A percentile compares a stretch with the other conserved stretches of the same genome.
phyloP scores from a whole-genome alignment of 2,113 vertebrate genomes.

The Tylochromis polylepis region DNA sequence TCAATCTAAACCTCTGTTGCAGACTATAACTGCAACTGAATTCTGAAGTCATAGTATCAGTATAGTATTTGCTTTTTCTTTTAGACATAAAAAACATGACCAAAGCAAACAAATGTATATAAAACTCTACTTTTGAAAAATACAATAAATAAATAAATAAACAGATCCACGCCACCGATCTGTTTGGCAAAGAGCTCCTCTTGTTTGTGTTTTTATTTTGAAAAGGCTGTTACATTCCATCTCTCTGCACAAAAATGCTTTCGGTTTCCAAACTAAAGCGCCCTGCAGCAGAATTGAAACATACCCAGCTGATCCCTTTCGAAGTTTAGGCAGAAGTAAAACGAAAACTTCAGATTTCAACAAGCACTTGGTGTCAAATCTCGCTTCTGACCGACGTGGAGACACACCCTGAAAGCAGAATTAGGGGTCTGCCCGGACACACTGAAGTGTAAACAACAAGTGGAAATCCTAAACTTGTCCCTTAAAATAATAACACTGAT shows the following conservation, averaged over 20 bases:
- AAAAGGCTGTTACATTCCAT: neutral
- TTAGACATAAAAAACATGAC: accelerated
- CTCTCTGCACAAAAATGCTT: neutral
- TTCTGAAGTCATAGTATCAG: neutral
- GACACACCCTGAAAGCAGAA: slow-evolving; percentile 10
- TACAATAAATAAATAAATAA: neutral
- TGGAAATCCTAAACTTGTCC: neutral
- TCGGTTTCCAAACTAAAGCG: neutral
- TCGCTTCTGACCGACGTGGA: neutral
- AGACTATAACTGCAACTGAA: neutral
- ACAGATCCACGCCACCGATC: neutral
- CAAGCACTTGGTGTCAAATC: neutral
- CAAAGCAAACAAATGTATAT: neutral
- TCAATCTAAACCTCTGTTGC: neutral
- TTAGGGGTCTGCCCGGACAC: neutral
- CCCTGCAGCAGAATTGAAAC: neutral
- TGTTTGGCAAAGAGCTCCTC: neutral
- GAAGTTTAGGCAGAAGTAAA: neutral
- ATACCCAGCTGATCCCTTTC: neutral
- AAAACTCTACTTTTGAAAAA: neutral
- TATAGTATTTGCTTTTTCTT: neutral
- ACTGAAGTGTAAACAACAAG: neutral
- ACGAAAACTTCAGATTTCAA: neutral
- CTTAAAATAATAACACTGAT: neutral
- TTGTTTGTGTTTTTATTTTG: neutral